phyloP scores from a whole-genome alignment of 1,140 invertebrate genomes.

The Drosophila pectinifera region DNA sequence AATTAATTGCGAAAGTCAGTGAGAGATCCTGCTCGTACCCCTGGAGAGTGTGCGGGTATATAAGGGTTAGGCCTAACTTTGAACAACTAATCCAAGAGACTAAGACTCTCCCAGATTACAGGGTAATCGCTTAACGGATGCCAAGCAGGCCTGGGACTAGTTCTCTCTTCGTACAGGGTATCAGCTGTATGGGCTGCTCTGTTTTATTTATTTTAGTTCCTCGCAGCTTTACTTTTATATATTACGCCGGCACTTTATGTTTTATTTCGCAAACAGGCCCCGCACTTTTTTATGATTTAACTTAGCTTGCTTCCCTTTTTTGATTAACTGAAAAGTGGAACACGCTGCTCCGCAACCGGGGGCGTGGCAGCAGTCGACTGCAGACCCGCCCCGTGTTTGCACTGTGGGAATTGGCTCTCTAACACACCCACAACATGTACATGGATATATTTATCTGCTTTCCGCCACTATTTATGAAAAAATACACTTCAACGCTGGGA shows the following conservation, averaged over 20 bases:
- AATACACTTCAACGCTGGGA: background rate
- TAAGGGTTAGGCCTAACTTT: background rate
- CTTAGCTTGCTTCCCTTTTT: slow-evolving; percentile 46
- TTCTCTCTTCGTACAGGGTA: slow-evolving; percentile 20
- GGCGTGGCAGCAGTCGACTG: slow-evolving; percentile 4
- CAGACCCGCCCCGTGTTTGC: slow-evolving; percentile 1
- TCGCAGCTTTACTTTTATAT: slow-evolving; percentile 34
- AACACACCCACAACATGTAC: background rate
- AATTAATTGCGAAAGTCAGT: slow-evolving; percentile 79
- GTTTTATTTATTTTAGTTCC: slow-evolving; percentile 33
- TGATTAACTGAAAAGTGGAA: slow-evolving; percentile 59
- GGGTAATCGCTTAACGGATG: no score
- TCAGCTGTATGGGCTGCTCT: background rate
- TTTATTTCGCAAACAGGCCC: slow-evolving; percentile 53
- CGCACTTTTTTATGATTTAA: slow-evolving; percentile 47
- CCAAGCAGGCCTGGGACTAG: no score
- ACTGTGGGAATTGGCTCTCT: slow-evolving; percentile 28
- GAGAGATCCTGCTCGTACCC: slow-evolving; percentile 24
- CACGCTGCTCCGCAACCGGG: slow-evolving; percentile 29
- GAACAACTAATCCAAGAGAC: background rate
- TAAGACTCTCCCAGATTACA: background rate
- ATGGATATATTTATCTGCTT: slow-evolving; percentile 14
- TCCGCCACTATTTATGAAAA: slow-evolving; percentile 1
- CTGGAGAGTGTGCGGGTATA: slow-evolving; percentile 17
- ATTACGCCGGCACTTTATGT: slow-evolving; percentile 51